Conservation (phyloP, 1,140 invertebrate species). For the Macrotrachela quadricornifera region DNA sequence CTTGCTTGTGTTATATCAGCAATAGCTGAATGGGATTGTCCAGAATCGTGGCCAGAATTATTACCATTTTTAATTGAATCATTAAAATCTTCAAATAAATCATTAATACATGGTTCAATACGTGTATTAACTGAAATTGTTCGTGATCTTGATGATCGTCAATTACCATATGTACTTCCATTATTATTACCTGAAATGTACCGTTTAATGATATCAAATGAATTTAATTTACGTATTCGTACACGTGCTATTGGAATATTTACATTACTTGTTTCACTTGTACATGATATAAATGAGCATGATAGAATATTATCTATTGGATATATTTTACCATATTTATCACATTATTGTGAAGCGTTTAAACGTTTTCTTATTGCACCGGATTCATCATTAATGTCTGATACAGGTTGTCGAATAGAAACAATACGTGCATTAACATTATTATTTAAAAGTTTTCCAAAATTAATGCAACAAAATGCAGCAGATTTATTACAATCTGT, state of each 20-base stretch:
- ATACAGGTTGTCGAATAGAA: too few relatives aligned
- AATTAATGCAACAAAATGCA: constrained; percentile 35
- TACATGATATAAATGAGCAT: constrained; percentile 36
- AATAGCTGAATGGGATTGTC: constrained; percentile 57
- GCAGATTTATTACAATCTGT: constrained; percentile 43
- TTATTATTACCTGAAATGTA: constrained; percentile 54
- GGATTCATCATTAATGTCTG: too few relatives aligned
- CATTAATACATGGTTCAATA: constrained; percentile 52
- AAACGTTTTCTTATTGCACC: too few relatives aligned
- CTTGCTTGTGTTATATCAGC: constrained; percentile 51
- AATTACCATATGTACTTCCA: constrained; percentile 47
- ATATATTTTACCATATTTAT: too few relatives aligned
- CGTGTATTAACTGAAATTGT: constrained; percentile 48
- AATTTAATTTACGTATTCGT: constrained; percentile 40
- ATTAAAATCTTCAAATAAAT: constrained; percentile 30
- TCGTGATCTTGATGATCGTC: constrained; percentile 45
- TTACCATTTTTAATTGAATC: constrained; percentile 47
- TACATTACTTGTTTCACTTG: constrained; percentile 37
- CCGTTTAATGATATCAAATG: constrained; percentile 44
- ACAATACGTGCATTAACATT: too few relatives aligned
- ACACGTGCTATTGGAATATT: constrained; percentile 46
- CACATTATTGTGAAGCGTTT: too few relatives aligned
- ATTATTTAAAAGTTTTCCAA: constrained; percentile 37
- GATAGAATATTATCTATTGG: constrained; percentile 27
- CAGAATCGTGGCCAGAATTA: constrained; percentile 49